Percentiles rank a stretch among this genome's conserved stretches.
phyloP scores from a whole-genome alignment of 2,113 vertebrate species.

The Cyanocitta stelleri region DNA sequence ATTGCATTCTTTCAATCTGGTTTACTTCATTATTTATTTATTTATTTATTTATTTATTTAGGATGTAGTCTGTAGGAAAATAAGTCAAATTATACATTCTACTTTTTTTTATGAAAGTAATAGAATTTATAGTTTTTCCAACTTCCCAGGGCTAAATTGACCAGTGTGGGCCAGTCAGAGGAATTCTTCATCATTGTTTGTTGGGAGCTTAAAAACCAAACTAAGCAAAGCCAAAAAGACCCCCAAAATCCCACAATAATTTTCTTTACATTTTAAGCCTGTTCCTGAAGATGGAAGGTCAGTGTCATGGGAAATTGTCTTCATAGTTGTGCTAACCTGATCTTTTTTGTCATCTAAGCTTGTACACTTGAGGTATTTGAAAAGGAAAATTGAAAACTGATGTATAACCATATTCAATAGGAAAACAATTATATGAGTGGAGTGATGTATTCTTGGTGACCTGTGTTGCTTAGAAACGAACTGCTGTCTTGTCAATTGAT shows the following conservation, averaged over 20 bases:
- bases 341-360: neutral
- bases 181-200: neutral
- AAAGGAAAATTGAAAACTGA: neutral
- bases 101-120: neutral
- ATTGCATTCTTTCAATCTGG: neutral
- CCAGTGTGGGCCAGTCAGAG: neutral
- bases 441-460: neutral
- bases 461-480: slow-evolving; percentile 37
- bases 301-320: neutral
- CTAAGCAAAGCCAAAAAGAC: neutral
- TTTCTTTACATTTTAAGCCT: neutral
- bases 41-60: neutral
- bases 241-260: neutral
- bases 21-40: neutral
- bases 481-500: neutral
- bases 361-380: neutral
- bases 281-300: neutral
- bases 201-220: neutral
- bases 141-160: neutral
- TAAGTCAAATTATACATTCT: neutral
- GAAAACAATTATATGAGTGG: neutral
- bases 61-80: neutral
- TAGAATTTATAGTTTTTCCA: neutral
- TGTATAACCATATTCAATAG: neutral
- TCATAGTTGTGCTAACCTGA: neutral